These are phyloP conservation scores for Caenorhabditis afra DNA, from an alignment of 2,888 invertebrate genomes.

Conservation along the genomic window DNA sequence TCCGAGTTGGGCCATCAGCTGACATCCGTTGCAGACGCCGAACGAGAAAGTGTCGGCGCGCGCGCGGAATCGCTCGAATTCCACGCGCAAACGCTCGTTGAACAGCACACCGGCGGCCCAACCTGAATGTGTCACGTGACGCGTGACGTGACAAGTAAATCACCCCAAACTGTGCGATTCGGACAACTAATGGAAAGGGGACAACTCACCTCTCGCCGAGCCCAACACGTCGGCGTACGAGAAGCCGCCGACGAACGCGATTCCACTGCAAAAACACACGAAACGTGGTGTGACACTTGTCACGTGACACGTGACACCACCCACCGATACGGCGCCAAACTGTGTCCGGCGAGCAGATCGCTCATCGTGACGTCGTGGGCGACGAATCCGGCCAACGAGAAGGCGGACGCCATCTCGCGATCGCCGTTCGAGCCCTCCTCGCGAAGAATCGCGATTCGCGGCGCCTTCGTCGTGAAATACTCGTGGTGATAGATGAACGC, in stretches of 20 bases:
- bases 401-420: conserved; percentile 93
- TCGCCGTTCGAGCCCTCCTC: conserved; percentile 99
- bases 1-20: conserved; percentile 93
- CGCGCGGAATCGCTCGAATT: conserved; percentile 87
- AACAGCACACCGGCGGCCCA: conserved; percentile 78
- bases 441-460: conserved; percentile 89
- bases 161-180: background rate
- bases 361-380: conserved; percentile 85
- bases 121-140: background rate
- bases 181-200: background rate
- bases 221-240: conserved; percentile 98
- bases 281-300: too few relatives aligned
- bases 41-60: conserved; percentile 90
- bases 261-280: conserved; percentile 86
- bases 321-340: conserved; percentile 40
- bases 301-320: too few relatives aligned
- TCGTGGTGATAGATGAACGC: conserved; percentile 36
- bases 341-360: conserved; percentile 69
- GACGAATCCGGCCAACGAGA: conserved; percentile 89
- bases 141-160: too few relatives aligned
- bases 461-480: conserved; percentile 57
- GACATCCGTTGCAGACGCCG: conserved; percentile 99
- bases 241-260: conserved; percentile 98
- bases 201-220: conserved; percentile 87
- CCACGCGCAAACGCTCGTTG: conserved; percentile 86